These are phyloP conservation scores for Dermochelys coriacea DNA, from an alignment of 2,797 vertebrate genomes.

Conservation along the genomic window DNA sequence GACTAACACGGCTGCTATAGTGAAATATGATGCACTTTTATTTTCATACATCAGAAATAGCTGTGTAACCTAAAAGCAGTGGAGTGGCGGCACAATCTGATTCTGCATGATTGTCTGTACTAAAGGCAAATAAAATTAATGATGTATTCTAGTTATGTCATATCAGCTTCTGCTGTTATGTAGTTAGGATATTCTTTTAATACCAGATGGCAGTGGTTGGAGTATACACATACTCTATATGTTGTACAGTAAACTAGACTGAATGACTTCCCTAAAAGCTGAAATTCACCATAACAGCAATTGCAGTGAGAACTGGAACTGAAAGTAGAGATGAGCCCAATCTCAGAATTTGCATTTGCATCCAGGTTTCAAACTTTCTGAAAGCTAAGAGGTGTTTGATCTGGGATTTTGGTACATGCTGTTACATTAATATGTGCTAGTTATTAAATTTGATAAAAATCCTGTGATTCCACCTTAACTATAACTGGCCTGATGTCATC, in stretches of 20 bases:
- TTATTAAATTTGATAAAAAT: conserved; percentile 25
- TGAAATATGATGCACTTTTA: not conserved
- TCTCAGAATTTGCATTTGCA: not conserved
- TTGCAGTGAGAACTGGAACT: not conserved
- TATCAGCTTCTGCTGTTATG: not conserved
- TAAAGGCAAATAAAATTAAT: not conserved
- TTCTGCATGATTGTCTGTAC: not conserved
- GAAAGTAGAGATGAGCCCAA: not conserved
- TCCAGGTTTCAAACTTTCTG: rapidly evolving
- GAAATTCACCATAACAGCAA: not conserved
- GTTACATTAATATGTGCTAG: not conserved
- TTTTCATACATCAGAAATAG: conserved; percentile 1
- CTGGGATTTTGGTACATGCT: not conserved
- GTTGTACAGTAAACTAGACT: not conserved
- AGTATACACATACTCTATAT: not conserved
- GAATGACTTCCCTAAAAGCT: not conserved
- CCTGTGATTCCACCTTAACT: not conserved
- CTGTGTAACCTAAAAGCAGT: not conserved
- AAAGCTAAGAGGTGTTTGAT: not conserved
- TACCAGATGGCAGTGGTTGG: not conserved
- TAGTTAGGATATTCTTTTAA: not conserved
- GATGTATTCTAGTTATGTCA: not conserved
- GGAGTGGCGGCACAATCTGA: not conserved
- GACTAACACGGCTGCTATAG: not conserved
- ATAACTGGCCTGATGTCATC: not conserved